A percentile compares a stretch with the other conserved stretches of the same genome.
Conservation (phyloP, 2,888 invertebrate genomes). For the Parasteatoda lunata region DNA sequence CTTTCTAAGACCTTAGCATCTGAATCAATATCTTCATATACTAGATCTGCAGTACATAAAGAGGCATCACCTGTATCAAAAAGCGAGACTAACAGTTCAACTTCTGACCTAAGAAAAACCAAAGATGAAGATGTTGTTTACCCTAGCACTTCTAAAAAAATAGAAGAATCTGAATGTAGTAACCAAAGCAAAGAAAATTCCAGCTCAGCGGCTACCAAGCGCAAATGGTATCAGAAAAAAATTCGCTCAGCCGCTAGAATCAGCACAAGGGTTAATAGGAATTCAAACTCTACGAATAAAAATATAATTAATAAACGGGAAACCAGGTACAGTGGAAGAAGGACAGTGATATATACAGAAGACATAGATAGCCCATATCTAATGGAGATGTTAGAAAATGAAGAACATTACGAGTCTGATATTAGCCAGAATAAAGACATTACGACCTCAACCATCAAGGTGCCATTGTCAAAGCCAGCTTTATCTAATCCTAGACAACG, state of each 20-base stretch:
- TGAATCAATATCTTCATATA: slow-evolving; percentile 18
- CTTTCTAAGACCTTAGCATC: background rate
- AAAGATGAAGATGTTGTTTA: background rate
- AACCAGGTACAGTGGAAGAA: slow-evolving; percentile 73
- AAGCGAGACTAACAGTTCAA: background rate
- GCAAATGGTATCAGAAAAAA: slow-evolving; percentile 41
- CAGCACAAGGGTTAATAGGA: slow-evolving; percentile 12
- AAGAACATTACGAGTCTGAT: slow-evolving; percentile 13
- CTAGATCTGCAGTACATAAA: slow-evolving; percentile 18
- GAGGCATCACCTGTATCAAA: background rate
- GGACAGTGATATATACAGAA: slow-evolving; percentile 74
- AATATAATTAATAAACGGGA: slow-evolving; percentile 23
- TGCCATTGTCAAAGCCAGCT: background rate
- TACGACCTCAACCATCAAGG: background rate
- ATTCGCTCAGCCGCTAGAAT: slow-evolving; percentile 4
- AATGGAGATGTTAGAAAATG: slow-evolving; percentile 40
- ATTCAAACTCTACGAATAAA: background rate
- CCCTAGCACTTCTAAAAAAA: background rate
- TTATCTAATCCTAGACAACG: background rate
- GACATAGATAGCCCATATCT: slow-evolving; percentile 71
- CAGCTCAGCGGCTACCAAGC: slow-evolving; percentile 11
- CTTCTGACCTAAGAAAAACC: background rate
- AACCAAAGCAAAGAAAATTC: slow-evolving; percentile 16
- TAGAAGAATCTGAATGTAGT: background rate
- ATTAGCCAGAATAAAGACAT: background rate